These are phyloP conservation scores for Plotosus lineatus DNA, from an alignment of 2,113 vertebrate species.

Conservation along the genomic window DNA sequence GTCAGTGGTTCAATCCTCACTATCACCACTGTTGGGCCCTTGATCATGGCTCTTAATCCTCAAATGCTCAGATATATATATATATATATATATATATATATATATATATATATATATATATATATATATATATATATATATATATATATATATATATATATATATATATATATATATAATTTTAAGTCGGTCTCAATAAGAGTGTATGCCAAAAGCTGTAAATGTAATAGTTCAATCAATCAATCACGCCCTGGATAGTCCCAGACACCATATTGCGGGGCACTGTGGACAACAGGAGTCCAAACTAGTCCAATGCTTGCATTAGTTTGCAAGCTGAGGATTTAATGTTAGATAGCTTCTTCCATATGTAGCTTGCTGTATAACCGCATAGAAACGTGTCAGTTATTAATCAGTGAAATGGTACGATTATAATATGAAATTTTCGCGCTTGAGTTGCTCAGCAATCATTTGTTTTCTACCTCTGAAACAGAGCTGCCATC, in stretches of 20 bases:
- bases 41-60: too few species aligned
- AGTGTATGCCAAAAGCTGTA: too few species aligned
- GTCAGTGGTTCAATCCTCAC: too few species aligned
- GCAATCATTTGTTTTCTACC: not conserved
- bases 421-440: not conserved
- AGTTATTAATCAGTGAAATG: not conserved
- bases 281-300: not conserved
- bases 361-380: not conserved
- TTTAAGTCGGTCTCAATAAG: too few species aligned
- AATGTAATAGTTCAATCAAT: too few species aligned
- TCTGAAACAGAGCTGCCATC: not conserved
- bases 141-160: too few species aligned
- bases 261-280: not conserved
- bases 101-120: too few species aligned
- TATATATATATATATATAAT: too few species aligned
- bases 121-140: too few species aligned
- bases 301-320: not conserved
- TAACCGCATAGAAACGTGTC: not conserved
- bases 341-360: not conserved
- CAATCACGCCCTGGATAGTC: not conserved
- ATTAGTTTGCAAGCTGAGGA: not conserved
- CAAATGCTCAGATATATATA: too few species aligned
- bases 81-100: too few species aligned
- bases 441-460: not conserved
- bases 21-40: too few species aligned